Evolutionary conservation across 2,113 vertebrate genomes (phyloP).

Genomic region (Microtus montanus): DNA sequence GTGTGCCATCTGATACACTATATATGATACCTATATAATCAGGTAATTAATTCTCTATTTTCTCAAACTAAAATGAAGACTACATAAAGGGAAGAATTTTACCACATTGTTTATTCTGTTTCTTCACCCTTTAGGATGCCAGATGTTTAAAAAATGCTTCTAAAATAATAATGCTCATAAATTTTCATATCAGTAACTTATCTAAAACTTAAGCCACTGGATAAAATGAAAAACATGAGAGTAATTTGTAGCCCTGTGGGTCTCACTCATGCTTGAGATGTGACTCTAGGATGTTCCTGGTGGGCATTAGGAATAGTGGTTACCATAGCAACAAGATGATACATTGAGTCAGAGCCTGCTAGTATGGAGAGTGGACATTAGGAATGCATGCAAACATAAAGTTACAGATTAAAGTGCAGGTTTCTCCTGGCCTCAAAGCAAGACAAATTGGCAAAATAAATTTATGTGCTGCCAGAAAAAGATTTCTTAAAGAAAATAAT

Average conservation of each 20-base stretch:
- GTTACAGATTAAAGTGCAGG: background rate
- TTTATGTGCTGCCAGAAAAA: background rate
- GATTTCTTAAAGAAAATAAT: conserved; percentile 54
- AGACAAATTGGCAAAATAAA: conserved; percentile 56
- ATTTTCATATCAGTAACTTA: background rate
- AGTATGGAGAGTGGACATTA: background rate
- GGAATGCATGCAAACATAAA: background rate
- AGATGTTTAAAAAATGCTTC: background rate
- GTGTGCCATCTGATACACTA: background rate
- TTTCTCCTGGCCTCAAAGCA: conserved; percentile 8
- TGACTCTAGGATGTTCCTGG: background rate
- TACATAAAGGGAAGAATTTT: background rate
- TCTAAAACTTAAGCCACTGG: background rate
- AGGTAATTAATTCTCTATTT: background rate
- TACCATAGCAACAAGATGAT: background rate
- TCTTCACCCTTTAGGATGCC: background rate
- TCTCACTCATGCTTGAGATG: background rate
- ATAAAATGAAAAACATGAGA: background rate
- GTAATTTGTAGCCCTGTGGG: background rate
- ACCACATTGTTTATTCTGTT: background rate
- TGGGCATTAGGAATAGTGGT: background rate
- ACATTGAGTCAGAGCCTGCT: background rate
- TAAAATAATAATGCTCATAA: conserved; percentile 22
- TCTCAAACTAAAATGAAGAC: background rate
- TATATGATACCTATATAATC: background rate